Base-by-base conservation (phyloP, 2,888 invertebrate genomes). In the Formica aserva region DNA sequence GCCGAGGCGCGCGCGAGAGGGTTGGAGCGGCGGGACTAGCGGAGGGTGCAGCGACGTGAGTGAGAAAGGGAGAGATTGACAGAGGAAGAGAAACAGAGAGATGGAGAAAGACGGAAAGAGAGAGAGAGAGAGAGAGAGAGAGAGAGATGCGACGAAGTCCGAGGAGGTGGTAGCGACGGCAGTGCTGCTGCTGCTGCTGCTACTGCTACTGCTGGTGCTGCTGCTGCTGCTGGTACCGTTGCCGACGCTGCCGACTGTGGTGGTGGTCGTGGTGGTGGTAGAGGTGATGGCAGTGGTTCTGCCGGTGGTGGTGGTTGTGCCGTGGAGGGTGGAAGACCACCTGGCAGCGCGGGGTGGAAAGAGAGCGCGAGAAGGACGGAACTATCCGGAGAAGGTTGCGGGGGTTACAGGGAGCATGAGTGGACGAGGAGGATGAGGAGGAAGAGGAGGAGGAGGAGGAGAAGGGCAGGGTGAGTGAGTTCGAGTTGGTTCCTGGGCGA, bases 401-500 rank as follows among this genome's bases (percentile, higher is more conserved):
- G 75, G 48, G 55, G 71, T 22, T 35, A 22, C 52, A 60, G n/a
- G 48, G 22, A 13, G 60, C 35, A 29, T 22, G 22, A 81, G 57
- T 22, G 62, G 83, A 32, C 65, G 35, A 72, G 77, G 84, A 75
- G 71, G 48, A 63, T 83, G 60, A 48, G n/a, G 86, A 66, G 82
- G 32, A 32, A 5, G 29, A 29, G 29, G 35, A 72, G 77, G 84
- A 75, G 71, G 48, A 63, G 82, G 60, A 48, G 18, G 86, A 67
- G 82, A 84, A 80, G 75, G 83, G 88, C 83, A 88, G 91, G 88
- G 85, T 84, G 89, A 85, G 84, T 60, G 78, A 69, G 82, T 87
- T 77, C 85, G 91, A 74, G 86, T 78, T 82, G 87, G 88, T 88
- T 91, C 89, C 89, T 90, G 86, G 87, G 87, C 87, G 87, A 88